A percentile compares a stretch with the other conserved stretches of the same genome.
Conservation (phyloP, 2,888 invertebrate species). For the Rugalucina vietnamica region DNA sequence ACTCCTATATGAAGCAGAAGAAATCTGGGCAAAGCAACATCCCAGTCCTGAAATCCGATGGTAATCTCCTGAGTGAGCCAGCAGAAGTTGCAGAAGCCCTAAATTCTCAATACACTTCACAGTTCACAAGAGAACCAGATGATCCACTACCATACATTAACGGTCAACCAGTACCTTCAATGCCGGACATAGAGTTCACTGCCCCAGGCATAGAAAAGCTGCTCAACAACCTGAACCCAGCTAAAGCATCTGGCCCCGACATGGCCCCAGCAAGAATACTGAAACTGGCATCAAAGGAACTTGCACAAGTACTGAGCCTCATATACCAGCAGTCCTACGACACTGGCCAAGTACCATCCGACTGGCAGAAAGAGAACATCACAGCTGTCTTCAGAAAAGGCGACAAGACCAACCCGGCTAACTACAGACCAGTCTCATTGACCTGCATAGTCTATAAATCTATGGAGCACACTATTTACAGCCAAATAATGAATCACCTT, state of each 20-base stretch:
- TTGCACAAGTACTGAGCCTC: slow-evolving; percentile 30
- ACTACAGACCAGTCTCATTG: background rate
- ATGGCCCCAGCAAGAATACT: slow-evolving; percentile 31
- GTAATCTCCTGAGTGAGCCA: background rate
- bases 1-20: background rate
- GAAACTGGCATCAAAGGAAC: slow-evolving; percentile 27
- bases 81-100: background rate
- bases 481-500: background rate
- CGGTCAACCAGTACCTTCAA: background rate
- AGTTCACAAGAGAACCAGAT: slow-evolving; percentile 2
- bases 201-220: slow-evolving; percentile 27
- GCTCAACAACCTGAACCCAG: slow-evolving; percentile 32
- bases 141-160: slow-evolving; percentile 14
- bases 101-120: background rate
- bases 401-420: background rate
- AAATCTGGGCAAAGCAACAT: background rate
- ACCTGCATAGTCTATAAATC: background rate
- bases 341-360: slow-evolving; percentile 29
- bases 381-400: slow-evolving; percentile 1
- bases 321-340: slow-evolving; percentile 43
- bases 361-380: background rate
- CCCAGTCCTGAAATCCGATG: background rate
- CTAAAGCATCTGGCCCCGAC: slow-evolving; percentile 40
- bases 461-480: background rate
- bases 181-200: slow-evolving; percentile 32